Evolutionary conservation across 1,140 invertebrate genomes (phyloP).

Genomic region (Brachionus paranguensis): DNA sequence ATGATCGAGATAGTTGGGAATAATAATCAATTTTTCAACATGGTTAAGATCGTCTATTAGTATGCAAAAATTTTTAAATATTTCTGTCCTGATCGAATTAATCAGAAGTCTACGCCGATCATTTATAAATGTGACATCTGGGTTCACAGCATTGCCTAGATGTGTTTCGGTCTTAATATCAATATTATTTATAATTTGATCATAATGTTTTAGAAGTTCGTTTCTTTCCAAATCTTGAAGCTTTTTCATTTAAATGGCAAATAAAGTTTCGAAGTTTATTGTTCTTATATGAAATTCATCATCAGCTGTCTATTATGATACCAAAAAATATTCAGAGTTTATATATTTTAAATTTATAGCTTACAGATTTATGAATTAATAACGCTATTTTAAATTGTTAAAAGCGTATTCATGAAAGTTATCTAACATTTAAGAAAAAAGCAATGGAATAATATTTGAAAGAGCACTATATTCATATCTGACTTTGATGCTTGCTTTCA

Average conservation of each 20-base stretch:
- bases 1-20: background rate
- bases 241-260: background rate
- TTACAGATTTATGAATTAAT: no score
- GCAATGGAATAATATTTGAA: no score
- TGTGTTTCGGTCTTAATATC: background rate
- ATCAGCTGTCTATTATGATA: background rate
- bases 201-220: background rate
- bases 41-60: background rate
- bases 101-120: background rate
- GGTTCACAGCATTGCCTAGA: background rate
- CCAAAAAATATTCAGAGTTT: background rate
- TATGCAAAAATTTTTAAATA: background rate
- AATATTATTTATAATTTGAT: background rate
- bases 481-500: no score
- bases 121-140: background rate
- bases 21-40: background rate
- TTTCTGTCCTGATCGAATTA: background rate
- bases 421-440: no score
- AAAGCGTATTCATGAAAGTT: conserved; percentile 49
- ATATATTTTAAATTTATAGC: background rate
- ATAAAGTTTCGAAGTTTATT: background rate
- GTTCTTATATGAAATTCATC: background rate
- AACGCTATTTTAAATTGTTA: no score
- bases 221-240: background rate
- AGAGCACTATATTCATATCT: no score